Evolutionary conservation across 53 echinoderm and acorn worm species (phyloP).

Genomic region (Antedon mediterranea): DNA sequence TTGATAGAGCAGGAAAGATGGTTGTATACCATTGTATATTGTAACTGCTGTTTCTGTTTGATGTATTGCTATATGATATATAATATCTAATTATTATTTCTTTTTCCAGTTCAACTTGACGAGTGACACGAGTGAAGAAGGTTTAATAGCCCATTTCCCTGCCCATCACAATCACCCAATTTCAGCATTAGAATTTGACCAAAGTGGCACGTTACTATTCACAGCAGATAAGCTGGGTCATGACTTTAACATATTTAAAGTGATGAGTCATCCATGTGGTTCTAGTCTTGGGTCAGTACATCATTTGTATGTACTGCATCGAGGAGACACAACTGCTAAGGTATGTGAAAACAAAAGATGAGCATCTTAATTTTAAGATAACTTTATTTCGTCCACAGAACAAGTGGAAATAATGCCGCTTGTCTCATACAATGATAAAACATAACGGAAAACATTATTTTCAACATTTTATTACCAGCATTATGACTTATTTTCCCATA

Average conservation of each 20-base stretch:
- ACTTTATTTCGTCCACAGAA: too few relatives aligned
- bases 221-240: conserved; percentile 86
- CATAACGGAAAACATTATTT: too few relatives aligned
- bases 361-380: too few relatives aligned
- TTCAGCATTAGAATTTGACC: conserved; percentile 82
- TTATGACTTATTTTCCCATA: too few relatives aligned
- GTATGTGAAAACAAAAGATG: conserved; percentile 9
- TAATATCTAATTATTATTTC: not conserved
- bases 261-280: conserved; percentile 68
- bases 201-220: conserved; percentile 68
- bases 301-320: conserved; percentile 75
- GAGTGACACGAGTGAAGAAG: conserved; percentile 52
- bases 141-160: conserved; percentile 80
- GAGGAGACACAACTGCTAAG: conserved; percentile 93
- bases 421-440: too few relatives aligned
- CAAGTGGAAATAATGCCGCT: too few relatives aligned
- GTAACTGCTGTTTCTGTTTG: too few relatives aligned
- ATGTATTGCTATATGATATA: too few relatives aligned
- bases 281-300: conserved; percentile 72
- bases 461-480: too few relatives aligned
- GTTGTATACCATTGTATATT: too few relatives aligned
- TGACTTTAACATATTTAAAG: conserved; percentile 80
- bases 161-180: conserved; percentile 80
- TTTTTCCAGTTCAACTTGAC: conserved; percentile 57
- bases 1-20: too few relatives aligned